Base-by-base conservation (phyloP, 1,140 invertebrate species). In the Cherax destructor region DNA sequence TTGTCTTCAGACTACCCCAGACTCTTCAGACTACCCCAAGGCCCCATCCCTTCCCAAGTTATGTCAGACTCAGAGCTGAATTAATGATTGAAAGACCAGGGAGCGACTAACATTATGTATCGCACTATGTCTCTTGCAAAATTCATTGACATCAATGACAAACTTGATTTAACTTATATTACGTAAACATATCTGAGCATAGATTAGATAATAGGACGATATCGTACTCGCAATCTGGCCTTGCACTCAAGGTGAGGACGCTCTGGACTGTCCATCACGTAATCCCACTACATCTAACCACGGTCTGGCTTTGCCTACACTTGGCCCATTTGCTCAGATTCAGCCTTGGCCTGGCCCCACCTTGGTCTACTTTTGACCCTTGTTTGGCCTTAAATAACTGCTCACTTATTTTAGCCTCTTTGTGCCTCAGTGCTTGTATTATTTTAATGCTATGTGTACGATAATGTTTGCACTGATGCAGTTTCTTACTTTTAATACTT, bases 401-500 rank as follows among this genome's bases (percentile, higher is more conserved):
- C 69, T 74, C 24, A 24, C 9, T 30, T 74, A 5, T 30, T 10
- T 7, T 74, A 9, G 69, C 69, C 69, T 30, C 24, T 74, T 10
- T 74, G 69, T 74, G 69, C 69, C 69, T 74, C 69, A 24, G 69
- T 74, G 69, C 69, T 74, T 74, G 69, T 74, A 30, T 74, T 74
- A 9, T 30, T 41, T 74, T 74, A 11, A 74, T 74, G 69, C 21
- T 74, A 11, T 74, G n/a, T 74, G 69, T 74, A 30, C 24, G 69
- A 74, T 30, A 74, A 74, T 74, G 69, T 74, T 74, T 74, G 69
- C 69, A 74, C 69, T 74, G n/a, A 74, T 74, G 24, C 65, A 69
- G 21, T 21, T 69, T 69, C 16, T 69, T 69, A 56, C 9, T 56
- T 69, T 6, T 1, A 21, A 69, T 69, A 69, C 21, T 74, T 10